Evolutionary conservation across 2,113 vertebrate species (phyloP).

Genomic region (Trogon melanurus): DNA sequence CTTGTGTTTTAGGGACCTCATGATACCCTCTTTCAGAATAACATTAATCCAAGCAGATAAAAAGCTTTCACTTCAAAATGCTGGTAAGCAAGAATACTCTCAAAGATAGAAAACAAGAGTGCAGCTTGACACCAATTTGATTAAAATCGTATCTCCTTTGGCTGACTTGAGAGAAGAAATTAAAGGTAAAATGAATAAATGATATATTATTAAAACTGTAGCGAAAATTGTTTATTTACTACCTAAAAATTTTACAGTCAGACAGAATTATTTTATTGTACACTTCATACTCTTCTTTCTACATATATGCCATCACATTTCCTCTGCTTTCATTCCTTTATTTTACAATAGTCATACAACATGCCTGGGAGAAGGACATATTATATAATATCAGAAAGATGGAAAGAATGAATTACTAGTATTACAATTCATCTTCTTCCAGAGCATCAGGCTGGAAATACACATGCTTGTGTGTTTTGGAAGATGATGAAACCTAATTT

Average conservation of each 20-base stretch:
- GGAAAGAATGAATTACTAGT: background rate
- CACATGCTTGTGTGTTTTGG: background rate
- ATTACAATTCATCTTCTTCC: background rate
- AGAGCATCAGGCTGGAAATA: background rate
- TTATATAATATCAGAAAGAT: background rate
- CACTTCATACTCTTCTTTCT: background rate
- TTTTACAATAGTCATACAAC: background rate
- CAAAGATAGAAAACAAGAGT: background rate
- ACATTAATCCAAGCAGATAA: background rate
- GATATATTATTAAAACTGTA: background rate
- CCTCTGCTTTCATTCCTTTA: background rate
- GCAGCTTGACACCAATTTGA: background rate
- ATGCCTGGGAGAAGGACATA: background rate
- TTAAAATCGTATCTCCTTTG: background rate
- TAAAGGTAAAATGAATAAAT: background rate
- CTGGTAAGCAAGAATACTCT: background rate
- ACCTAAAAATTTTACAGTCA: background rate
- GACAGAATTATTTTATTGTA: background rate
- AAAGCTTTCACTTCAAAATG: background rate
- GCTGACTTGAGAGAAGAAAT: background rate
- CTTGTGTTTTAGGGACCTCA: background rate
- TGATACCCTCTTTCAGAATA: background rate
- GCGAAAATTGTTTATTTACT: background rate
- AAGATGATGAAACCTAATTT: background rate
- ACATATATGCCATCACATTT: background rate